Base-by-base conservation (phyloP, 2,797 vertebrate genomes). In the Chaetophractus vellerosus region DNA sequence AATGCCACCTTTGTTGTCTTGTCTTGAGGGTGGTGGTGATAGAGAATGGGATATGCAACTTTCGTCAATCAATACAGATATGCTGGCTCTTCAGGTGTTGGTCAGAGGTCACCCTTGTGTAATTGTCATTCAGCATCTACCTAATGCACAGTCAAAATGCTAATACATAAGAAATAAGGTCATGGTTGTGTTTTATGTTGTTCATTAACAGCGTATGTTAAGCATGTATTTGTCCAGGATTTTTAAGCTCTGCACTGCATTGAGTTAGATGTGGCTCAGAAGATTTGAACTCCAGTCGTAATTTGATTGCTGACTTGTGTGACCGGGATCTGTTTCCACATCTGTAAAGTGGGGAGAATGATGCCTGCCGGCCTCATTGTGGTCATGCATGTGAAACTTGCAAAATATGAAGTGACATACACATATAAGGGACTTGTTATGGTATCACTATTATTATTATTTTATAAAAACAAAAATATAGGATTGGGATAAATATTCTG, bases 381-480 rank as follows among this genome's bases (percentile, higher is more conserved):
- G n/a, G n/a, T 59, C 68, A 41, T 28, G 5, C 1, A 0, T 41
- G 28, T 76, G 61, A 84, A 48, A 83, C 19, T 0, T 61, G 48
- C 38, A 31, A 91, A 90, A 76, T 48, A 72, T 19, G 61, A 89
- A 66, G 55, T 80, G 10, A 38, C 18, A 15, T 36, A 31, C 9
- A 63, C 21, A 41, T 59, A 59, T 10, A 57, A 79, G 38, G 14
- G 61, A 75, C 31, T 33, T 80, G 6, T 50, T 48, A 76, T 66
- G 19, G 24, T 90, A 86, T 87, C 86, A 61, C 28, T 79, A 18
- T 10, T 61, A 48, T 63, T 64, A 38, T 69, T 81, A 38, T 79
- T 88, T 82, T 61, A 82, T 91, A 78, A 55, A 88, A 79, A 86
- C 84, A 33, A 90, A 88, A 91, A 61, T 55, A 38, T 14, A 36